These are phyloP conservation scores for Phoebastria nigripes DNA, from an alignment of 2,797 vertebrate genomes.

Conservation along the genomic window DNA sequence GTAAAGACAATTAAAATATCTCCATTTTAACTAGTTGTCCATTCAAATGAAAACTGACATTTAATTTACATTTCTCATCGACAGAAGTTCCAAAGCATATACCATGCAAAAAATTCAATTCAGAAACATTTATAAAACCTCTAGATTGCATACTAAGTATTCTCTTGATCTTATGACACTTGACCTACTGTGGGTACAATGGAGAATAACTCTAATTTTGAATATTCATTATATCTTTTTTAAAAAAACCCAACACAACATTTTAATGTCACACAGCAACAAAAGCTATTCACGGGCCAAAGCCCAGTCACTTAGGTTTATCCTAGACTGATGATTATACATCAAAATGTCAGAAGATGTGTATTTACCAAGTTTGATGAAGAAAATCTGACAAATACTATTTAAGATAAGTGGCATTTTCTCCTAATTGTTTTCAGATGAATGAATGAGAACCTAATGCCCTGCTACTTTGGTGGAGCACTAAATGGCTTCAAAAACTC, in stretches of 20 bases:
- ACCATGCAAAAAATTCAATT: constrained; percentile 5
- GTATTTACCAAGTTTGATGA: constrained; percentile 82
- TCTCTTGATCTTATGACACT: constrained; percentile 64
- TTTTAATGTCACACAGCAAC: constrained; percentile 77
- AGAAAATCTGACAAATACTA: constrained; percentile 81
- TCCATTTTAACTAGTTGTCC: background rate
- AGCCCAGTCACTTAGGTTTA: constrained; percentile 79
- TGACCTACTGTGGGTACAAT: constrained; percentile 63
- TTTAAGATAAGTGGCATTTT: constrained; percentile 81
- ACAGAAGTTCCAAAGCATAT: background rate
- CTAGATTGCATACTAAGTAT: constrained; percentile 58
- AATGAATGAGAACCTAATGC: constrained; percentile 77
- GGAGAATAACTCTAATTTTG: constrained; percentile 73
- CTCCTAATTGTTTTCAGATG: constrained; percentile 80
- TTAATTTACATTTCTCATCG: constrained; percentile 9
- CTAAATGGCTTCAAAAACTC: constrained; percentile 73
- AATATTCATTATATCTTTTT: constrained; percentile 75
- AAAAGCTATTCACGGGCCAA: constrained; percentile 78
- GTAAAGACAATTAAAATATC: background rate
- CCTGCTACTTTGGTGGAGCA: constrained; percentile 67
- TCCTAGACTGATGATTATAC: constrained; percentile 75
- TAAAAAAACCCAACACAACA: constrained; percentile 6
- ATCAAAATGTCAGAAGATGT: constrained; percentile 81
- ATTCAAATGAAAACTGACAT: constrained; percentile 17
- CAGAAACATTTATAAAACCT: constrained; percentile 55